phyloP scores from a whole-genome alignment of 1,140 invertebrate genomes.

The Glossosoma conforme region DNA sequence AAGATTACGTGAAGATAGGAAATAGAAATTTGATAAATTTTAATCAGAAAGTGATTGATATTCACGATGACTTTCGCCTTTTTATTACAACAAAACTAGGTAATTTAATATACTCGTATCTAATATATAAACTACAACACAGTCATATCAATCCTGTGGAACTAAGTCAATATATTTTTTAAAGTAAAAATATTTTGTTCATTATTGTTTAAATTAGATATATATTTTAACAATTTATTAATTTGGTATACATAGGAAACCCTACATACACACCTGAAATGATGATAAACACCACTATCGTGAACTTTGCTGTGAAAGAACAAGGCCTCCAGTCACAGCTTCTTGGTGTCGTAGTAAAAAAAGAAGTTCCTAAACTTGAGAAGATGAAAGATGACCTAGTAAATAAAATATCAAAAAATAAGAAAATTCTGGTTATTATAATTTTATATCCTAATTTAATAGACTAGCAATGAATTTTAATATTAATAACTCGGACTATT shows the following conservation, averaged over 20 bases:
- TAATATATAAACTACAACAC: too few relatives aligned
- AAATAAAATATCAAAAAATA: constrained; percentile 58
- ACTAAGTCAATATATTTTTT: too few relatives aligned
- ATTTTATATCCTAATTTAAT: not conserved
- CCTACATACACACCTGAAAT: constrained; percentile 89
- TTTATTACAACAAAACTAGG: constrained; percentile 86
- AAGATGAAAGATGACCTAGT: constrained; percentile 76
- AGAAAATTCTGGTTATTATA: constrained; percentile 41
- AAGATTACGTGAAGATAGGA: constrained; percentile 64
- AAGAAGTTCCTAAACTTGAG: constrained; percentile 76
- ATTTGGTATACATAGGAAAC: constrained; percentile 54
- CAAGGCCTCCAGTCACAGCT: constrained; percentile 83
- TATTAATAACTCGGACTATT: not conserved
- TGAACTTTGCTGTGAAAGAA: constrained; percentile 91
- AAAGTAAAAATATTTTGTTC: too few relatives aligned
- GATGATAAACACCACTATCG: constrained; percentile 83
- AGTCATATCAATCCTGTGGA: too few relatives aligned
- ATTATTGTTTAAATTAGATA: too few relatives aligned
- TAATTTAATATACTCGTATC: constrained; percentile 30
- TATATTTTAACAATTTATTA: too few relatives aligned
- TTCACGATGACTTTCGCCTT: constrained; percentile 71
- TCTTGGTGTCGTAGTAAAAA: constrained; percentile 74
- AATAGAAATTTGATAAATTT: constrained; percentile 69
- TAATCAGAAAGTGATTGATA: constrained; percentile 83
- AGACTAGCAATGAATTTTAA: not conserved